Evolutionary conservation across 2,888 invertebrate species (phyloP).

Genomic region (Nematopogon swammerdamellus): DNA sequence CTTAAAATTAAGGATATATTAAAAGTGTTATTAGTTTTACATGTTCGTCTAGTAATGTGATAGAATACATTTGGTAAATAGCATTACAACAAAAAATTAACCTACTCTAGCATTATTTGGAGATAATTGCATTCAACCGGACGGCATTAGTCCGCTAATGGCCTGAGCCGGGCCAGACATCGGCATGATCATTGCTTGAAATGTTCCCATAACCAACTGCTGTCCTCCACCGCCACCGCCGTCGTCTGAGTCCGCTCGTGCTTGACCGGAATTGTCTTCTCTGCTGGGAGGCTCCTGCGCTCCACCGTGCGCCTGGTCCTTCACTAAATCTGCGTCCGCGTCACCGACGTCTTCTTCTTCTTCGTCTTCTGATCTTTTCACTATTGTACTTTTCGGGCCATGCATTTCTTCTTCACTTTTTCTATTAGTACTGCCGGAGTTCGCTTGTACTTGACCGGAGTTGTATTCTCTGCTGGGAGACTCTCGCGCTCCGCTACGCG

Average conservation of each 20-base stretch:
- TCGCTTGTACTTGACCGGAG: constrained; percentile 2
- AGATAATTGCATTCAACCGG: too few relatives aligned
- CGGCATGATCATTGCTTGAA: constrained; percentile 25
- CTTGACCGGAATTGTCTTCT: not conserved
- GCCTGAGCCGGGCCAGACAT: not conserved
- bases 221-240: constrained; percentile 5
- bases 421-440: constrained; percentile 1
- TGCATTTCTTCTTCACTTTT: too few relatives aligned
- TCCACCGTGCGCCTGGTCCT: not conserved
- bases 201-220: constrained; percentile 23
- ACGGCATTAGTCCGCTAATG: not conserved
- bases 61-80: too few relatives aligned
- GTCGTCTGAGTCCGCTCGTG: constrained; percentile 4
- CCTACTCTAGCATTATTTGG: too few relatives aligned
- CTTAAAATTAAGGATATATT: too few relatives aligned
- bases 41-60: too few relatives aligned
- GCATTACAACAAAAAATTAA: too few relatives aligned
- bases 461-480: not conserved
- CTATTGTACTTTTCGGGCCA: not conserved
- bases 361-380: not conserved
- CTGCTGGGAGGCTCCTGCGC: not conserved
- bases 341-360: not conserved
- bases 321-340: not conserved
- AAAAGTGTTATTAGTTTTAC: too few relatives aligned
- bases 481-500: not conserved